These are phyloP conservation scores for Neomorphus geoffroyi DNA, from an alignment of 2,797 vertebrate species.

Conservation along the genomic window DNA sequence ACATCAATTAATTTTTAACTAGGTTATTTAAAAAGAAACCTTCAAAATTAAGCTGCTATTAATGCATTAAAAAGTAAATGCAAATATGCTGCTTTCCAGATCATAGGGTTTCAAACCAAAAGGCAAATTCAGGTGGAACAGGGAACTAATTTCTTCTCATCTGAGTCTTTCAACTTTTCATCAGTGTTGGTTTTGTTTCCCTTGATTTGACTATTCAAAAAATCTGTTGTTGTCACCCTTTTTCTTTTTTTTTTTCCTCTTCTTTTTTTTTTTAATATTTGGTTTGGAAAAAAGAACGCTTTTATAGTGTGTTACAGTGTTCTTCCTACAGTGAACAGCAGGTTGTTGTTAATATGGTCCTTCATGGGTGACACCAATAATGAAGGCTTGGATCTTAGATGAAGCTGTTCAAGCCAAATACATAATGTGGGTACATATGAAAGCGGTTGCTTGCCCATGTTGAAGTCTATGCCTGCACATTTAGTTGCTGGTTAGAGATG, in stretches of 20 bases:
- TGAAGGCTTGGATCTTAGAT: not conserved
- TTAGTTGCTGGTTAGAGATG: not conserved
- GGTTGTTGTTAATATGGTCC: rapidly evolving
- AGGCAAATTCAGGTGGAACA: conserved; percentile 1
- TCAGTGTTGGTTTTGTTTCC: conserved; percentile 30
- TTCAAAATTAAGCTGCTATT: conserved; percentile 31
- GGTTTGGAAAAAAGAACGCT: not conserved
- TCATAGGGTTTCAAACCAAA: not conserved
- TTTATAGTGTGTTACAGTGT: rapidly evolving
- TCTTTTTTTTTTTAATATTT: not conserved
- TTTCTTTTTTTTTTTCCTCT: not conserved
- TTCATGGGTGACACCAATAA: not conserved
- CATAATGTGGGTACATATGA: not conserved
- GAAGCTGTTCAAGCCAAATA: not conserved
- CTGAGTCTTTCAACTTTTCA: conserved; percentile 26
- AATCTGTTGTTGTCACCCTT: not conserved
- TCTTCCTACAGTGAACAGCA: not conserved
- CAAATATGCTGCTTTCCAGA: conserved; percentile 35
- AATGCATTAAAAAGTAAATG: conserved; percentile 43
- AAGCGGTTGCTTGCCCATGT: not conserved
- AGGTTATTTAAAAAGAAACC: not conserved
- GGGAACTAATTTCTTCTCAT: conserved; percentile 32
- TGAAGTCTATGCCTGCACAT: not conserved
- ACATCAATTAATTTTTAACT: conserved; percentile 9
- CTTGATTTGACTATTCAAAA: conserved; percentile 54